Evolutionary conservation across 1,140 invertebrate species (phyloP).

Genomic region (Rhopalosiphum padi): DNA sequence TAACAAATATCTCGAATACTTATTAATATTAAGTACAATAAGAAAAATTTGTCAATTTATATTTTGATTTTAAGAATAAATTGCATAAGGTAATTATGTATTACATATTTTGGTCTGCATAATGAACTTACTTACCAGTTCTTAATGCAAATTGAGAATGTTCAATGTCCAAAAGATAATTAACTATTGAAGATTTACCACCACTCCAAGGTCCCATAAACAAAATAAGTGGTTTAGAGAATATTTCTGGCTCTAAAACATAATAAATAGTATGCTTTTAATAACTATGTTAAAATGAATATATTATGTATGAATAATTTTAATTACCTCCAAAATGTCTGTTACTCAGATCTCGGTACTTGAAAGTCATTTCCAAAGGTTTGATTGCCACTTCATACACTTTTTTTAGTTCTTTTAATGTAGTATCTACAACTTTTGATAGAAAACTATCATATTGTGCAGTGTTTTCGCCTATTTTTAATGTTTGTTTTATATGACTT

Average conservation of each 20-base stretch:
- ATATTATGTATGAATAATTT: not conserved
- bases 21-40: too few species aligned
- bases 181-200: slow-evolving; percentile 93
- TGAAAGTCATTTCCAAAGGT: slow-evolving; percentile 87
- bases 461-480: slow-evolving; percentile 81
- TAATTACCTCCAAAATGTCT: slow-evolving; percentile 80
- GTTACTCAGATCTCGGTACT: slow-evolving; percentile 91
- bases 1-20: not conserved
- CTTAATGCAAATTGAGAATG: slow-evolving; percentile 81
- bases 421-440: slow-evolving; percentile 76
- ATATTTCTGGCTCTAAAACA: slow-evolving; percentile 86
- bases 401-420: slow-evolving; percentile 84
- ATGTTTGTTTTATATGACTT: slow-evolving; percentile 80
- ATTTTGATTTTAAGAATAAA: not conserved
- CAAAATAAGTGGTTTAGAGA: slow-evolving; percentile 89
- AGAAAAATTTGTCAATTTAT: not conserved
- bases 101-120: not conserved
- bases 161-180: slow-evolving; percentile 89
- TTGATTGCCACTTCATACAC: slow-evolving; percentile 88
- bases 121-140: slow-evolving; percentile 71
- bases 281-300: not conserved
- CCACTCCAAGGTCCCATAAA: slow-evolving; percentile 96
- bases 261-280: not conserved
- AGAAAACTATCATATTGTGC: slow-evolving; percentile 65
- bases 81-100: not conserved